Evolutionary conservation across 2,797 vertebrate genomes (phyloP), one percentile per base, ranked within the genome.

Genomic region (Typhlichthys subterraneus): DNA sequence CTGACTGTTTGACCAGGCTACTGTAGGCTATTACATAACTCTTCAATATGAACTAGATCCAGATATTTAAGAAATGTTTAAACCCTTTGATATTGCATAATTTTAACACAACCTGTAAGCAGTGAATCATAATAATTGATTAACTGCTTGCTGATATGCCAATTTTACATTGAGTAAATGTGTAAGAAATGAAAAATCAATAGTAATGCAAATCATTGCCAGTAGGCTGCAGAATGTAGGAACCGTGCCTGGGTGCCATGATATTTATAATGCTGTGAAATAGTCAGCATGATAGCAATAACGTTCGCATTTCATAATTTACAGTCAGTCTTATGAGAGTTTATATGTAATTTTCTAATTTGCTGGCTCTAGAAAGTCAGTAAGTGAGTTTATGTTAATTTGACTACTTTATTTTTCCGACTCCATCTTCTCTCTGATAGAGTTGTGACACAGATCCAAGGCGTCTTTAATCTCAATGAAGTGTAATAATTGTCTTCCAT

Each of bases 401-500:
- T 81, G 77, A 83, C 80, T 85, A 84, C 82, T 12, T 42, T 50
- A 33, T 47, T 14, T 87, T 81, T 84, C 85, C 69, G 82, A 86
- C 84, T 81, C 77, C 63, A 73, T 73, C 72, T 77, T 61, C 76
- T 79, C 75, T 77, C 72, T 75, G 85, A 82, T 76, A 57, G 71
- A 81, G 80, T 73, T 77, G 67, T 81, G 88, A 80, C 87, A 84
- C 84, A 75, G 76, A 86, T 85, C 82, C 70, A 58, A 48, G 55
- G 52, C 82, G 52, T 83, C 73, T 87, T 86, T 87, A 88, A 88
- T 89, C 86, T 81, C 84, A 87, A 88, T 88, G 86, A 87, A 89
- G 86, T 86, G 84, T 88, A 87, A 87, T 89, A 83, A 89, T 87
- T 84, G 85, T 88, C 86, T 88, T 85, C 81, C 84, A 84, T 91